Evolutionary conservation across 1,140 invertebrate species (phyloP), one percentile per base, ranked within the genome.

Genomic region (Aphaenogaster floridana): DNA sequence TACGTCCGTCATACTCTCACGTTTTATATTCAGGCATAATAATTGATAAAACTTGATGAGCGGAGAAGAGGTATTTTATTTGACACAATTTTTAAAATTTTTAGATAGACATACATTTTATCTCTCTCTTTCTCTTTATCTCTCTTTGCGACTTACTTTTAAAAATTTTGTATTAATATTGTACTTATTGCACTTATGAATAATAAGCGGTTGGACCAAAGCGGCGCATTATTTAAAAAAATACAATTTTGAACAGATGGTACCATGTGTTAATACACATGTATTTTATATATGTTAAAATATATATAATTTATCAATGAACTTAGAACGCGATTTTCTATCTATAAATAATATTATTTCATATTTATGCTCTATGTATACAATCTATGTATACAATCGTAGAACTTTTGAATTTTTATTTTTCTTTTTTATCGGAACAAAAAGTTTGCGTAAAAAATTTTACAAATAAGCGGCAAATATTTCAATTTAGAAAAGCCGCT

Each of bases 401-500:
- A 54, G 7, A 45, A 39, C 7, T 28, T 21, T 42, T 17, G 15
- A 42, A 21, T 17, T 2, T 45, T 68, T 0, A 8, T 6, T 39
- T 59, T 76, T 28, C 7, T 3, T 50, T 59, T 74, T 61, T 61
- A 34, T 8, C 2, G 6, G 2, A 63, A 76, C 4, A 48, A 83
- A 48, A 64, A 50, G 50, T 84, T 36, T 9, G 1, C n/a, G 1
- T 42, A 6, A 61, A 54, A 81, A 45, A 28, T 57, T 69, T 81
- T 59, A 36, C 28, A 7, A 36, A 59, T 11, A 74, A 61, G n/a
- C 34, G 54, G 5, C 42, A 61, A 74, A 84, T 48, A 74, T 7
- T 76, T 50, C 4, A 84, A 61, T 84, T 48, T 74, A 28, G 17
- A 42, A 69, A 80, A 80, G 34, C 13, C 78, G 34, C 15, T 71